These are phyloP conservation scores for Nesometra sesokonis DNA, from an alignment of 35 echinoderm and acorn worm genomes.

Conservation along the genomic window DNA sequence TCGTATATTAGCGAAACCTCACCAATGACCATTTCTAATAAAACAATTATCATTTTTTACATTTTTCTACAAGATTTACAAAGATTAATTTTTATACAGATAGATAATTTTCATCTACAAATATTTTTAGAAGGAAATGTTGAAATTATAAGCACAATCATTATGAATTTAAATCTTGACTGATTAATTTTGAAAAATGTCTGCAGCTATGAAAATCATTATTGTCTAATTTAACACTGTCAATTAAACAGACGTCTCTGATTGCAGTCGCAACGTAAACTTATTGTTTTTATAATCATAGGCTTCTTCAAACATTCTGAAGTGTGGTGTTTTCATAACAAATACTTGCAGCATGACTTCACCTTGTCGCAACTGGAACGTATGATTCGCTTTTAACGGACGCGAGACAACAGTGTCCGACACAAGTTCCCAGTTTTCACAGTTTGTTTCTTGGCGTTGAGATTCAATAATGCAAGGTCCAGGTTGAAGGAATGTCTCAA, in stretches of 20 bases:
- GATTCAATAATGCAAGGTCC: slow-evolving; percentile 64
- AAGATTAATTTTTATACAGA: too few species aligned
- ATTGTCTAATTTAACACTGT: too few species aligned
- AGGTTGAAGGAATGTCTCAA: slow-evolving; percentile 84
- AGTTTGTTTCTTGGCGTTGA: slow-evolving; percentile 19
- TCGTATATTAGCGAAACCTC: too few species aligned
- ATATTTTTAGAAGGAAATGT: too few species aligned
- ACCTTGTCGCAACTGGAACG: slow-evolving; percentile 67
- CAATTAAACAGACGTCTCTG: slow-evolving; percentile 81
- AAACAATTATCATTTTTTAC: too few species aligned
- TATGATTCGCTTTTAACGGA: slow-evolving; percentile 59
- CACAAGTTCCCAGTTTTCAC: slow-evolving; percentile 76
- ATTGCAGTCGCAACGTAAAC: slow-evolving; percentile 83
- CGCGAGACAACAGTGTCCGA: slow-evolving; percentile 72
- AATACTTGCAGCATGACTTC: slow-evolving; percentile 80
- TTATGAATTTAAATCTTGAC: too few species aligned
- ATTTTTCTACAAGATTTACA: too few species aligned
- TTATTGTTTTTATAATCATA: slow-evolving; percentile 89
- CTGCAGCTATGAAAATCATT: too few species aligned
- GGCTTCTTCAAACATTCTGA: slow-evolving; percentile 81
- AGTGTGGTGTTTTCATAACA: slow-evolving; percentile 81
- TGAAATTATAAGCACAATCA: too few species aligned
- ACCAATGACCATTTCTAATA: too few species aligned
- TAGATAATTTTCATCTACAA: too few species aligned
- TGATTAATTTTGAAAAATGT: too few species aligned